Evolutionary conservation across 2,888 invertebrate genomes (phyloP).

Genomic region (Hedya salicella): DNA sequence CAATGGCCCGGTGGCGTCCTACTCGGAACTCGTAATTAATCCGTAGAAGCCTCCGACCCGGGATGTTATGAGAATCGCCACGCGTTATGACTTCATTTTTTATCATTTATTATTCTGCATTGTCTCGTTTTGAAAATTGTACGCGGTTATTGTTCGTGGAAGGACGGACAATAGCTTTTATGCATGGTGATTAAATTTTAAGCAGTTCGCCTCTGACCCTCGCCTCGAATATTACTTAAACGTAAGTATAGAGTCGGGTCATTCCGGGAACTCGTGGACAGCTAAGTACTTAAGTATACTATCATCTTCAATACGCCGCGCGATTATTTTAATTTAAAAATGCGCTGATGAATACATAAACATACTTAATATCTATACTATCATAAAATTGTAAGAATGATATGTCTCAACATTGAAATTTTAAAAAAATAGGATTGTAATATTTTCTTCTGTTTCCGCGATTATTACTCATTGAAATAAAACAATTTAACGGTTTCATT

Average conservation of each 20-base stretch:
- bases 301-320: slow-evolving; percentile 23
- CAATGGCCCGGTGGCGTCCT: slow-evolving; percentile 82
- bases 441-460: too few species aligned
- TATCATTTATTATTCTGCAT: slow-evolving; percentile 68
- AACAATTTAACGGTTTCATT: too few species aligned
- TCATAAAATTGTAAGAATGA: too few species aligned
- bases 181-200: slow-evolving; percentile 60
- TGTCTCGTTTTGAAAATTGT: slow-evolving; percentile 75
- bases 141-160: slow-evolving; percentile 73
- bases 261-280: slow-evolving; percentile 53
- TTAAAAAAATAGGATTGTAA: too few species aligned
- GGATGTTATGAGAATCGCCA: slow-evolving; percentile 82
- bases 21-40: slow-evolving; percentile 85
- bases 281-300: not conserved
- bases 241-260: slow-evolving; percentile 32
- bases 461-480: too few species aligned
- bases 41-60: slow-evolving; percentile 83
- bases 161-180: slow-evolving; percentile 54
- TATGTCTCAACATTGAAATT: too few species aligned
- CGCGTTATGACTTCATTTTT: slow-evolving; percentile 70
- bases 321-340: slow-evolving; percentile 14
- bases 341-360: too few species aligned
- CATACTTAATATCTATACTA: too few species aligned
- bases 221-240: slow-evolving; percentile 51
- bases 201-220: slow-evolving; percentile 67